Conservation (phyloP, 2,888 invertebrate species). For the Synanthedon myopaeformis region DNA sequence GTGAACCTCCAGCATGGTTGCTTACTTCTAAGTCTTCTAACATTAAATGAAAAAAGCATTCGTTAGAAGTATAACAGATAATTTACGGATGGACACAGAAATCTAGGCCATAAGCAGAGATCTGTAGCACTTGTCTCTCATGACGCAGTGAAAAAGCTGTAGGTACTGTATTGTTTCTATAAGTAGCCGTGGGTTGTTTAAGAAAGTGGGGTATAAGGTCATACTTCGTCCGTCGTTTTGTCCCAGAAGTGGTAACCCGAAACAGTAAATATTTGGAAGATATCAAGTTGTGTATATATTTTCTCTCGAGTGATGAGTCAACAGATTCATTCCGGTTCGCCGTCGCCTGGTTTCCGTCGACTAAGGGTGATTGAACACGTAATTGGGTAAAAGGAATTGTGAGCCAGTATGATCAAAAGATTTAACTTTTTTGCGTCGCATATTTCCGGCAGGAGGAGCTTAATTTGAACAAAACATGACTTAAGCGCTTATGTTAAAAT, state of each 20-base stretch:
- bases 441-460: not conserved
- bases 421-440: not conserved
- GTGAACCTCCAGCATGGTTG: too few species aligned
- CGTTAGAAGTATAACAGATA: not conserved
- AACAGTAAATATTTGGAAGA: conserved; percentile 19
- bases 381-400: conserved; percentile 11
- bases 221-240: conserved; percentile 14
- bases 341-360: conserved; percentile 4
- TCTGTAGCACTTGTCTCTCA: not conserved
- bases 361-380: conserved; percentile 14
- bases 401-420: conserved; percentile 1
- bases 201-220: conserved; percentile 43
- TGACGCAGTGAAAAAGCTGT: not conserved
- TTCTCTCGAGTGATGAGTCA: conserved; percentile 18
- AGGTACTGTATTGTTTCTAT: conserved; percentile 24
- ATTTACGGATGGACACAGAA: not conserved
- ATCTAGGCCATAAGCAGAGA: not conserved
- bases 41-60: not conserved
- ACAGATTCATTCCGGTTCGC: conserved; percentile 13
- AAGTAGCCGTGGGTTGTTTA: conserved; percentile 18
- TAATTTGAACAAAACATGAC: not conserved
- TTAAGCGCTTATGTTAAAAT: too few species aligned
- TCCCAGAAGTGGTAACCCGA: conserved; percentile 20
- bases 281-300: conserved; percentile 18
- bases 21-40: too few species aligned